Evolutionary conservation across 2,888 invertebrate genomes (phyloP), one percentile per base, ranked within the genome.

Genomic region (Polydesmus complanatus): DNA sequence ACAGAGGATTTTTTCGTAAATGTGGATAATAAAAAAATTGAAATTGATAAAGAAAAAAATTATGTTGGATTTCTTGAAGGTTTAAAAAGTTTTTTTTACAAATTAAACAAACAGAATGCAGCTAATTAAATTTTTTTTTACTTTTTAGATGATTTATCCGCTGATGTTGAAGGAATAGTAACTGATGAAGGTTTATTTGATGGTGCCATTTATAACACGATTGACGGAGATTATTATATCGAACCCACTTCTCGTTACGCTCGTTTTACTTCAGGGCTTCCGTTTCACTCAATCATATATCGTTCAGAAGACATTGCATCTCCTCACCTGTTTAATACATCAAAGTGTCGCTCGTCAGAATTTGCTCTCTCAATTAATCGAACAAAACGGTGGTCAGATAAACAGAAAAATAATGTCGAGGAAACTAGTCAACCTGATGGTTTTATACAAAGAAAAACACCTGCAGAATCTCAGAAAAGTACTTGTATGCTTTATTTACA

Each of bases 401-500:
- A n/a, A n/a, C 37, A 37, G 14, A 14, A 37, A 14, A 37, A 37
- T 14, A 37, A 14, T 14, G 5, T 37, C 5, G 37, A 5, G 14
- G 37, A 37, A 37, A 37, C 14, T 37, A 37, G 14, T 37, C 37
- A 37, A 37, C 37, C 60, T 1, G 60, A 60, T 21, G 54, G 47
- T 26, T 60, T 60, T 19, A 37, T 52, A 23, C 60, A 60, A 55
- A 66, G 66, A 52, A 60, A 69, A 51, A 66, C 67, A 50, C 83
- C 83, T 1, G 81, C 87, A 52, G 88, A 88, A 74, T 88, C 89
- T 26, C 83, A 84, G 68, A 93, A 93, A 74, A 92, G 89, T 49
- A 93, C 94, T 0, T 96, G 96, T 71, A 88, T 93, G 81, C 80
- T 96, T 61, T 95, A 93, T 74, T 79, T 98, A 69, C 94, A 96